Evolutionary conservation across 1,140 invertebrate genomes (phyloP), one percentile per base, ranked within the genome.

Genomic region (Venturia canescens): DNA sequence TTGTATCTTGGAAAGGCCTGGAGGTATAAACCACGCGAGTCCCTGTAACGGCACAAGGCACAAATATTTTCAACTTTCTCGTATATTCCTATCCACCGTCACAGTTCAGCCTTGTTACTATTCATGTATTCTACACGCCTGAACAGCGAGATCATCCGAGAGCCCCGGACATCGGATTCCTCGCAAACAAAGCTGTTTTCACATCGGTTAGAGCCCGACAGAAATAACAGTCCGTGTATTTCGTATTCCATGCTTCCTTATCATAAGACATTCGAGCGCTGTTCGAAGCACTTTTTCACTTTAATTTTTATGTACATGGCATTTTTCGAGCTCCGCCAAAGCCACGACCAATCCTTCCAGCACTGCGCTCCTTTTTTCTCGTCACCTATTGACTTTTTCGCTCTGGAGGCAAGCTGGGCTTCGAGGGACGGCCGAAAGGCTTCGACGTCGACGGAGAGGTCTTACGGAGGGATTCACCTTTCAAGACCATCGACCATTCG

Each of bases 21-120:
- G 3, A 18, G 21, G 18, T 18, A 23, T n/a, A 23, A 57, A 18
- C 18, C 18, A 57, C 21, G 21, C 18, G 53, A 57, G 53, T 21
- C 6, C 0, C 18, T 57, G 18, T 57, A 57, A 57, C 53, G n/a
- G 53, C 53, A 57, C 21, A 16, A 57, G 21, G 5, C 53, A 57
- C 53, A 57, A 57, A 57, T 57, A 57, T 57, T 57, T 57, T 57
- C 53, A 57, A 16, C 50, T 57, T 23, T 57, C 53, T n/a, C 53
- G 53, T 1, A 57, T 23, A 57, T 57, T 21, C 53, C 53, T 57
- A 18, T 18, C 53, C n/a, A 57, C 4, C 53, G 53, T 6, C 38
- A 9, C 38, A 44, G 13, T 44, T 44, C 38, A 44, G 7, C 53
- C 18, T n/a, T 57, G 5, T 57, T 57, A 57, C 21, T 57, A 57